Evolutionary conservation across 1,140 invertebrate species (phyloP).

Genomic region (Micrasema longulum): DNA sequence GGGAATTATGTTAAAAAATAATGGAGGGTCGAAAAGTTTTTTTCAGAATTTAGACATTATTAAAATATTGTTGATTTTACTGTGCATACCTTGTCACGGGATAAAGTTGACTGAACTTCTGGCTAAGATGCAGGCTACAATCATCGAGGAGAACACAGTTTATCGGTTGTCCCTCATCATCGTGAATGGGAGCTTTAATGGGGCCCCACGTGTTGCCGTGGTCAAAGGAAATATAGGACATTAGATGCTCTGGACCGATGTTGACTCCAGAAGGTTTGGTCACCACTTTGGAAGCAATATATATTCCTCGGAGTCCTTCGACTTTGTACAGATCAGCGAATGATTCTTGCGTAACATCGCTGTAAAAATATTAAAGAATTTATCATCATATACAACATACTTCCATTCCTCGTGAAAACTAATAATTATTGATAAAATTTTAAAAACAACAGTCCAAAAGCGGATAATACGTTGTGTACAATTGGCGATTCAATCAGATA

Average conservation of each 20-base stretch:
- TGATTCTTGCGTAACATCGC: constrained; percentile 80
- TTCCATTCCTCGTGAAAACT: too few species aligned
- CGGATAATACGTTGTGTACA: too few species aligned
- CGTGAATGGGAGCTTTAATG: constrained; percentile 75
- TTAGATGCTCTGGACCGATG: constrained; percentile 79
- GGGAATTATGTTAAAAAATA: too few species aligned
- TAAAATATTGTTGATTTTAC: too few species aligned
- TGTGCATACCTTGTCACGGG: constrained; percentile 80
- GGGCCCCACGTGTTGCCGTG: constrained; percentile 85
- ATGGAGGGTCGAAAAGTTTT: too few species aligned
- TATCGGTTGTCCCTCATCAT: constrained; percentile 74
- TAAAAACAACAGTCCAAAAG: not conserved
- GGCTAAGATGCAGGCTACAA: constrained; percentile 88
- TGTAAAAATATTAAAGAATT: constrained; percentile 57
- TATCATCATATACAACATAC: too few species aligned
- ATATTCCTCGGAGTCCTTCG: constrained; percentile 87
- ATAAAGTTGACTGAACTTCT: constrained; percentile 86
- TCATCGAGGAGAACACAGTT: constrained; percentile 73
- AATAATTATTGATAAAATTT: constrained; percentile 2
- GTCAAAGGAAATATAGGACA: constrained; percentile 89
- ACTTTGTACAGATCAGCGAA: constrained; percentile 94
- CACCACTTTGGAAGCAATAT: constrained; percentile 87
- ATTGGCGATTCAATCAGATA: too few species aligned
- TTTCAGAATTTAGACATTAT: too few species aligned
- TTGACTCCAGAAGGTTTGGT: constrained; percentile 64